Evolutionary conservation across 2,888 invertebrate genomes (phyloP).

Genomic region (Heteromyza rotundicornis): DNA sequence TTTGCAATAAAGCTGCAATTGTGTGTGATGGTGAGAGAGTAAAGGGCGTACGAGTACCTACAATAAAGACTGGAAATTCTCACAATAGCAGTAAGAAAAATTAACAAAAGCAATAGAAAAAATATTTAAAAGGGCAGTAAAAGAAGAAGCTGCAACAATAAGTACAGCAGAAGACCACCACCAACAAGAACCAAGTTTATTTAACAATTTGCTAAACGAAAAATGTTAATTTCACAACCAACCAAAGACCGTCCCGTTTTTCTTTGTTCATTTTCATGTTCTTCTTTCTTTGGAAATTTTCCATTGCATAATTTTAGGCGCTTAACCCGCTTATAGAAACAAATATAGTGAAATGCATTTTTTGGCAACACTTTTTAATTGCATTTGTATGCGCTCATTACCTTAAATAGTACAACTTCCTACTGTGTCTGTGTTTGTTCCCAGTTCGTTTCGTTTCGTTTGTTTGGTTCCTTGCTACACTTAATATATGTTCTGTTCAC

Average conservation of each 20-base stretch:
- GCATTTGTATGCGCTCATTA: conserved; percentile 54
- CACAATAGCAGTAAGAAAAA: background rate
- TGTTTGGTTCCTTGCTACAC: background rate
- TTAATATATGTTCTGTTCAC: background rate
- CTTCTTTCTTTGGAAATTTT: too few species aligned
- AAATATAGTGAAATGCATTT: too few species aligned
- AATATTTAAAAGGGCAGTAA: too few species aligned
- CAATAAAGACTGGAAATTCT: background rate
- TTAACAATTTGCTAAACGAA: conserved; percentile 4
- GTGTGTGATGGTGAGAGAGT: too few species aligned
- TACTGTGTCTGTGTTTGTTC: background rate
- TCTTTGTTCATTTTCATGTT: too few species aligned
- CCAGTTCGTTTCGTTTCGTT: background rate
- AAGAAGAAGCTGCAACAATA: background rate
- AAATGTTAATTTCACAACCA: conserved; percentile 9
- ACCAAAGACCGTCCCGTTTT: too few species aligned
- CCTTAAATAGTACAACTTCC: conserved; percentile 45
- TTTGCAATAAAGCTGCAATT: background rate
- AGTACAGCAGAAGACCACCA: background rate
- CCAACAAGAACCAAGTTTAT: background rate
- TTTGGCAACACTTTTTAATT: conserved; percentile 56
- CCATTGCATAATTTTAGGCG: conserved; percentile 17
- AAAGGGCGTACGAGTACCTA: background rate
- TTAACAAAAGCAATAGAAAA: background rate
- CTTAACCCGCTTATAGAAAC: background rate